Conservation (phyloP, 2,888 invertebrate genomes). For the Synergus gifuensis region DNA sequence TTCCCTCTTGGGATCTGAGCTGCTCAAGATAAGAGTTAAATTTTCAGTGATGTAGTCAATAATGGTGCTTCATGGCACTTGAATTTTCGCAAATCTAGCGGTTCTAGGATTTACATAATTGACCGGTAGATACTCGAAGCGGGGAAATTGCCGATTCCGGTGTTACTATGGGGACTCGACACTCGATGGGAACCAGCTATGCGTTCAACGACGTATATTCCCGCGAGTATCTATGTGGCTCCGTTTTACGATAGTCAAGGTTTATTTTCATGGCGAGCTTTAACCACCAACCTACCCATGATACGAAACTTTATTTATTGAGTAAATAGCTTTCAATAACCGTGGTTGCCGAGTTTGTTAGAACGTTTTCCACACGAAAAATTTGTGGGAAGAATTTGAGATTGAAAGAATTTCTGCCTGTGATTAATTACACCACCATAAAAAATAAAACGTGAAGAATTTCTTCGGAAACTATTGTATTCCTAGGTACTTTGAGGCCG, state of each 20-base stretch:
- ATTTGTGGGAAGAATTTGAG: not conserved
- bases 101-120: not conserved
- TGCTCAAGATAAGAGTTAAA: not conserved
- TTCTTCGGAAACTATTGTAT: too few species aligned
- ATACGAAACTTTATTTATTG: not conserved
- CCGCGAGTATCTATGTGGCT: not conserved
- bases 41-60: not conserved
- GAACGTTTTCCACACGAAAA: not conserved
- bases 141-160: not conserved
- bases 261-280: not conserved
- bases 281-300: not conserved
- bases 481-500: too few species aligned
- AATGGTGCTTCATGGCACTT: not conserved
- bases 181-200: not conserved
- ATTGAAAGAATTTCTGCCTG: not conserved
- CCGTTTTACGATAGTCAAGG: not conserved
- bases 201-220: not conserved
- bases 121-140: not conserved
- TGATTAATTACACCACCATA: not conserved
- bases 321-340: not conserved
- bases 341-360: not conserved
- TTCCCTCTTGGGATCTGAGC: not conserved
- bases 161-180: not conserved
- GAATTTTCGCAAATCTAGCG: not conserved
- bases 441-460: too few species aligned